phyloP scores from a whole-genome alignment of 2,113 vertebrate genomes.

The Plotosus lineatus region DNA sequence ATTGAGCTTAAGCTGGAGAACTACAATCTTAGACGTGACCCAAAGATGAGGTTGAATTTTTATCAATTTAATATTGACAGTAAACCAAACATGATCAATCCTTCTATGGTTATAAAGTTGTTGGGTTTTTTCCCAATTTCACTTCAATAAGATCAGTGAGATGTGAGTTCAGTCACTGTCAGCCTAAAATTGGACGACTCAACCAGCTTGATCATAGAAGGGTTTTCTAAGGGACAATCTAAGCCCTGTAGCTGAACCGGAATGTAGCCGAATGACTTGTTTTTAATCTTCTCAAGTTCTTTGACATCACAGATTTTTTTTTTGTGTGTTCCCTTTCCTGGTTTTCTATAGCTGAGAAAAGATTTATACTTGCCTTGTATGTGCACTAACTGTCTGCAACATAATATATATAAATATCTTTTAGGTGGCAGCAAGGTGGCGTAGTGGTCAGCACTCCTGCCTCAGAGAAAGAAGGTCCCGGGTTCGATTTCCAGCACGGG shows the following conservation, averaged over 20 bases:
- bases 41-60: constrained; percentile 1
- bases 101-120: neutral
- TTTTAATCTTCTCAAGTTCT: neutral
- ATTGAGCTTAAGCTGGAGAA: neutral
- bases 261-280: neutral
- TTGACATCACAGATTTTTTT: neutral
- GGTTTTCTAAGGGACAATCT: neutral
- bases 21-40: neutral
- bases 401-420: too few species aligned
- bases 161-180: neutral
- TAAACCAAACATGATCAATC: neutral
- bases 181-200: neutral
- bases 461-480: too few species aligned
- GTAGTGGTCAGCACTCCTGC: too few species aligned
- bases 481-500: too few species aligned
- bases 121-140: neutral
- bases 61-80: neutral
- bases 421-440: too few species aligned
- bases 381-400: neutral
- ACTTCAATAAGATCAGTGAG: neutral
- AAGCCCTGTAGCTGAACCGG: neutral
- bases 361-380: neutral
- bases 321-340: neutral
- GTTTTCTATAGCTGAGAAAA: neutral
- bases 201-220: neutral